A percentile compares a stretch with the other conserved stretches of the same genome.
These are phyloP conservation scores for Morone chrysops DNA, from an alignment of 2,113 vertebrate species.

Conservation along the genomic window DNA sequence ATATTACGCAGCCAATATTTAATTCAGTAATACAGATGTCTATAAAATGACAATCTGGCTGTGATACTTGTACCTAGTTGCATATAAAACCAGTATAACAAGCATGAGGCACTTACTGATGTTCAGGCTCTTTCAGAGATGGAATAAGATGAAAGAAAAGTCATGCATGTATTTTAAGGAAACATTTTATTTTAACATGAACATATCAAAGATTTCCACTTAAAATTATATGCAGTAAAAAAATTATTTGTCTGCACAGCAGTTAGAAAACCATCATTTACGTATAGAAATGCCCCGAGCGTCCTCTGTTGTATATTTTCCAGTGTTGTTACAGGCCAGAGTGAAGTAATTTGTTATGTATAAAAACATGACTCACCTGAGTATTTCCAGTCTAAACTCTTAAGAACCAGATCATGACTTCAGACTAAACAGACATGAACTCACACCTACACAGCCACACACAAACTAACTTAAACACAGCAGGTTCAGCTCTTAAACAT, in stretches of 20 bases:
- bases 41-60: neutral
- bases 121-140: neutral
- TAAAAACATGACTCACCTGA: slow-evolving; percentile 58
- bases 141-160: slow-evolving; percentile 10
- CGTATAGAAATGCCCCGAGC: slow-evolving; percentile 25
- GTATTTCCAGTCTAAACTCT: slow-evolving; percentile 72
- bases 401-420: slow-evolving; percentile 45
- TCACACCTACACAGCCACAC: slow-evolving; percentile 16
- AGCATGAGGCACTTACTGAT: neutral
- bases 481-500: slow-evolving; percentile 19
- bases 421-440: slow-evolving; percentile 71
- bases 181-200: slow-evolving; percentile 43
- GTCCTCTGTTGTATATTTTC: slow-evolving; percentile 20
- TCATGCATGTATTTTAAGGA: slow-evolving; percentile 5
- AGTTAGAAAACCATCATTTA: neutral
- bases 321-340: slow-evolving; percentile 15
- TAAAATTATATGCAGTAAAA: neutral
- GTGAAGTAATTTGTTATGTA: slow-evolving; percentile 57
- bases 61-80: neutral
- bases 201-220: neutral
- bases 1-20: neutral
- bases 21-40: neutral
- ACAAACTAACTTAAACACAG: slow-evolving; percentile 34
- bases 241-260: too few relatives aligned
- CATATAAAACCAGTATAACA: neutral